Evolutionary conservation across 2,888 invertebrate genomes (phyloP).

Genomic region (Trypoxylon attenuatum): DNA sequence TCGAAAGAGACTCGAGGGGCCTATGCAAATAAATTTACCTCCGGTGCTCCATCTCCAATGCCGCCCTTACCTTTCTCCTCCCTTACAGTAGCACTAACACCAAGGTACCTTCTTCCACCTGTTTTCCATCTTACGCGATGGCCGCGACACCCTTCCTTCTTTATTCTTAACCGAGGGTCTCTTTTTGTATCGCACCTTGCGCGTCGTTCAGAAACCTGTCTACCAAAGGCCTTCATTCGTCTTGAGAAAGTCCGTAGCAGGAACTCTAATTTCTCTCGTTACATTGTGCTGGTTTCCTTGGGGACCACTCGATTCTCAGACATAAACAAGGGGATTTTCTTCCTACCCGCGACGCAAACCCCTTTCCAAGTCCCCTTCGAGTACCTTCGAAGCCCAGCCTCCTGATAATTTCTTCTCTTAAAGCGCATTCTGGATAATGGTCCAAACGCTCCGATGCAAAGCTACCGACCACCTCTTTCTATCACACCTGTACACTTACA

Average conservation of each 20-base stretch:
- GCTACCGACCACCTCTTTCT: constrained; percentile 1
- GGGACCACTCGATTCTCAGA: constrained; percentile 43
- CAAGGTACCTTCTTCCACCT: no score
- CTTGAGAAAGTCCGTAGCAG: constrained; percentile 11
- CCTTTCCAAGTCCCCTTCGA: neutral
- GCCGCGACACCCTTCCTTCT: constrained; percentile 3
- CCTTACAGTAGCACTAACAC: neutral
- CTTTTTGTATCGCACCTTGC: neutral
- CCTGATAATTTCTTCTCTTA: constrained; percentile 28
- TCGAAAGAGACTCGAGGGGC: constrained; percentile 56
- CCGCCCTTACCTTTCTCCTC: neutral
- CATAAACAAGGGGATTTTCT: constrained; percentile 46
- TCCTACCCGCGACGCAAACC: constrained; percentile 3
- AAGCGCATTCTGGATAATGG: constrained; percentile 27
- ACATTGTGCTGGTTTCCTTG: constrained; percentile 26
- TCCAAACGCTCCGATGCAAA: constrained; percentile 24
- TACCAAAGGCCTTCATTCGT: neutral
- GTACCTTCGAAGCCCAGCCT: neutral
- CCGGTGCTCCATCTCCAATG: constrained; percentile 15
- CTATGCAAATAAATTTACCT: constrained; percentile 58
- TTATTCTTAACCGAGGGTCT: neutral
- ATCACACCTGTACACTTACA: neutral
- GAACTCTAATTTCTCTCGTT: constrained; percentile 45
- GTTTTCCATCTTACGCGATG: neutral
- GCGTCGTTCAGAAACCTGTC: no score